These are phyloP conservation scores for Larimichthys polyactis DNA, from an alignment of 2,113 vertebrate species.

Conservation along the genomic window DNA sequence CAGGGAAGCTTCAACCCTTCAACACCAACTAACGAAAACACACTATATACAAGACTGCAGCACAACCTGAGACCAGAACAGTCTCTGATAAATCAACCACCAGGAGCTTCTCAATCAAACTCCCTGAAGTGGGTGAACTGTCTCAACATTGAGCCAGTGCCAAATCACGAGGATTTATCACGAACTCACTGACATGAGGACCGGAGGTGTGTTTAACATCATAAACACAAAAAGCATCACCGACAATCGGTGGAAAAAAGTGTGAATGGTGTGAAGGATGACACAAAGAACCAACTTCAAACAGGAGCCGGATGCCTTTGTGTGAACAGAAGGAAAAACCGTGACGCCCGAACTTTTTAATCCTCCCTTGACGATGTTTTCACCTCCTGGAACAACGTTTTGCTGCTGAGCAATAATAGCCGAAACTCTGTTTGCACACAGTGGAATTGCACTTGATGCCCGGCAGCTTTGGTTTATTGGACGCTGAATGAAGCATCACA, in stretches of 20 bases:
- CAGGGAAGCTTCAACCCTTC: not conserved
- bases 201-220: not conserved
- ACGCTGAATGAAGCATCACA: conserved; percentile 16
- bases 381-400: conserved; percentile 11
- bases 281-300: not conserved
- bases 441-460: conserved; percentile 32
- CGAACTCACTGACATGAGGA: not conserved
- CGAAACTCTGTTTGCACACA: conserved; percentile 10
- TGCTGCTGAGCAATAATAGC: not conserved
- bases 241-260: not conserved
- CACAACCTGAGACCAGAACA: not conserved
- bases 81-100: not conserved
- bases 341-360: not conserved
- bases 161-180: no score
- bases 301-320: not conserved
- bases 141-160: no score
- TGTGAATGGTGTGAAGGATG: not conserved
- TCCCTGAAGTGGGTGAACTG: not conserved
- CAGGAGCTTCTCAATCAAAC: not conserved
- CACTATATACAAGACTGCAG: not conserved
- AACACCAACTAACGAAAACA: not conserved
- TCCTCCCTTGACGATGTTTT: not conserved
- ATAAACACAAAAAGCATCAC: not conserved
- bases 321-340: not conserved
- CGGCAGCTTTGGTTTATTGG: conserved; percentile 51